phyloP scores from a whole-genome alignment of 2,113 vertebrate genomes.

The Solea senegalensis region DNA sequence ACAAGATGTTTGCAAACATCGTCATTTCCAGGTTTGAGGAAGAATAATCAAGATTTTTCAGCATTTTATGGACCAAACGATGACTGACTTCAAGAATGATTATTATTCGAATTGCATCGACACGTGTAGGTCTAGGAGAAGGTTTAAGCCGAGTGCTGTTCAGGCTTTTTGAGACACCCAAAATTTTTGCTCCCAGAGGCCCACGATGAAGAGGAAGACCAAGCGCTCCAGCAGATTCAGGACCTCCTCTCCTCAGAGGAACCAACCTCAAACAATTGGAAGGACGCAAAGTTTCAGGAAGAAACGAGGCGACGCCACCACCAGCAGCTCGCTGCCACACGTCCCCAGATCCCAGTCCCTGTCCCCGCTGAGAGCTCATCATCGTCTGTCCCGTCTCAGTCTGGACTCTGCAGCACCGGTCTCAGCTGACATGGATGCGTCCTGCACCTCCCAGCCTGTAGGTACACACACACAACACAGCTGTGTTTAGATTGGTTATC shows the following conservation, averaged over 20 bases:
- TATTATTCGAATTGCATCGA: no score
- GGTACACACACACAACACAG: background rate
- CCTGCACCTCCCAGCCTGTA: conserved; percentile 10
- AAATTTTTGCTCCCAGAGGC: conserved; percentile 40
- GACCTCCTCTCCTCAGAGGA: conserved; percentile 46
- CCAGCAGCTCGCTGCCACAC: background rate
- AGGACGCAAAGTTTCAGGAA: background rate
- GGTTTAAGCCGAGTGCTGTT: no score
- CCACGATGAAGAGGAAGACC: conserved; percentile 27
- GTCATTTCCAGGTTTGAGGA: no score
- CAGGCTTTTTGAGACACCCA: no score
- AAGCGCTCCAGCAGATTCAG: conserved; percentile 42
- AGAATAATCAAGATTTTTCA: no score
- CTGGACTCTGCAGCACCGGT: conserved; percentile 26
- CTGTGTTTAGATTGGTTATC: background rate
- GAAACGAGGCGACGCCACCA: background rate
- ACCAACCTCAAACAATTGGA: background rate
- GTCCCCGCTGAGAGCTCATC: conserved; percentile 57
- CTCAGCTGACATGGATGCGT: background rate
- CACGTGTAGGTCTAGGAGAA: no score
- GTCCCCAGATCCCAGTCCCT: conserved; percentile 36
- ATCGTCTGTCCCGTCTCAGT: conserved; percentile 26
- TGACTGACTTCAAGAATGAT: no score
- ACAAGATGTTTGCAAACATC: no score
- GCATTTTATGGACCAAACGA: no score